Evolutionary conservation across 2,797 vertebrate genomes (phyloP).

Genomic region (Philypnodon macrostomus): DNA sequence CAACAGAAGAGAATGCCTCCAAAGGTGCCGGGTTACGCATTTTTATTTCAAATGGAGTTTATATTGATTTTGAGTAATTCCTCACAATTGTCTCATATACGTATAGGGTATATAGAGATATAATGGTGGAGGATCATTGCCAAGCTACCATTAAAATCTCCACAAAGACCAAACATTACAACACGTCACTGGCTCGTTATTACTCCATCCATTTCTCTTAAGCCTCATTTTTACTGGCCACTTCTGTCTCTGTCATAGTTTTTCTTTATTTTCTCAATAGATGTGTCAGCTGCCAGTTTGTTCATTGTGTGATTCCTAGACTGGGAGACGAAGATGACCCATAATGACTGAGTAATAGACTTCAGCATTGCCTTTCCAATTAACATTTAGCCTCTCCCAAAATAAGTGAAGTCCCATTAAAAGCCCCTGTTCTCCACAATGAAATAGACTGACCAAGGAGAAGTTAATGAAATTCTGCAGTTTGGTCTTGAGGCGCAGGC

Average conservation of each 20-base stretch:
- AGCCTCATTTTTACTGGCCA: constrained; percentile 62
- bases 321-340: constrained; percentile 45
- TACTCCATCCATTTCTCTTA: constrained; percentile 52
- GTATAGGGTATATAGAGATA: neutral
- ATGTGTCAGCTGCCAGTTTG: constrained; percentile 44
- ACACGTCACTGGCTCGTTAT: constrained; percentile 48
- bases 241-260: constrained; percentile 50
- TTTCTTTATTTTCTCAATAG: constrained; percentile 53
- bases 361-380: constrained; percentile 53
- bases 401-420: constrained; percentile 58
- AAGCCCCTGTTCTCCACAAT: constrained; percentile 49
- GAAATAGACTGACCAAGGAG: constrained; percentile 53
- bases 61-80: no score
- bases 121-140: constrained; percentile 20
- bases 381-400: constrained; percentile 61
- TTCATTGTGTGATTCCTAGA: constrained; percentile 36
- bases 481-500: constrained; percentile 47
- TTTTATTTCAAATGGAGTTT: no score
- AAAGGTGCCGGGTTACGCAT: no score
- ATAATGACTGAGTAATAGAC: constrained; percentile 58
- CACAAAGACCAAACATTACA: constrained; percentile 56
- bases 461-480: constrained; percentile 69
- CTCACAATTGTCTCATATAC: no score
- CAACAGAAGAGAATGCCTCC: no score
- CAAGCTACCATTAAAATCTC: constrained; percentile 59